Evolutionary conservation across 2,113 vertebrate genomes (phyloP).

Genomic region (Prochilodus magdalenae): DNA sequence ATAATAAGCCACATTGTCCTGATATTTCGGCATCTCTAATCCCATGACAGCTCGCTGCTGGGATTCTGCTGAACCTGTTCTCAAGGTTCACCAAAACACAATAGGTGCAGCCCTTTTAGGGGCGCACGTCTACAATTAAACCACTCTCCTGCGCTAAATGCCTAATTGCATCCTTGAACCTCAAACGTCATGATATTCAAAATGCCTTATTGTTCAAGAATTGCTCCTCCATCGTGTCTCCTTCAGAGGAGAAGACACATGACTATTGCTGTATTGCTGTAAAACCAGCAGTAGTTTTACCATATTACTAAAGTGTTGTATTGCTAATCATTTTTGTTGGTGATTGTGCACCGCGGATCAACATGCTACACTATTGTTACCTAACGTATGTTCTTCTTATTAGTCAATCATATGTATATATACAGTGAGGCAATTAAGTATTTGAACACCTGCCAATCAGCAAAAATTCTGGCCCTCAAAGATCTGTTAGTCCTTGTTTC

Average conservation of each 20-base stretch:
- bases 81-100: conserved; percentile 52
- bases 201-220: background rate
- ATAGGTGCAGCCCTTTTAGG: conserved; percentile 52
- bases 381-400: no score
- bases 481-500: no score
- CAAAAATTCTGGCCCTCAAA: no score
- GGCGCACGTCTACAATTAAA: conserved; percentile 53
- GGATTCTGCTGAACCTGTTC: conserved; percentile 33
- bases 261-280: no score
- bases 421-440: no score
- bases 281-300: no score
- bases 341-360: no score
- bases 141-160: conserved; percentile 13
- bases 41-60: conserved; percentile 17
- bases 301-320: no score
- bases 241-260: background rate
- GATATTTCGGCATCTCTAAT: conserved; percentile 42
- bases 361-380: no score
- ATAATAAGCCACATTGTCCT: conserved; percentile 48
- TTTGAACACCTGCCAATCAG: no score
- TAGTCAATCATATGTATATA: no score
- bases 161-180: background rate
- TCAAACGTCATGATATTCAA: conserved; percentile 17
- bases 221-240: background rate
- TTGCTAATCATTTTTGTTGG: no score